Evolutionary conservation across 2,113 vertebrate genomes (phyloP).

Genomic region (Sapajus apella): DNA sequence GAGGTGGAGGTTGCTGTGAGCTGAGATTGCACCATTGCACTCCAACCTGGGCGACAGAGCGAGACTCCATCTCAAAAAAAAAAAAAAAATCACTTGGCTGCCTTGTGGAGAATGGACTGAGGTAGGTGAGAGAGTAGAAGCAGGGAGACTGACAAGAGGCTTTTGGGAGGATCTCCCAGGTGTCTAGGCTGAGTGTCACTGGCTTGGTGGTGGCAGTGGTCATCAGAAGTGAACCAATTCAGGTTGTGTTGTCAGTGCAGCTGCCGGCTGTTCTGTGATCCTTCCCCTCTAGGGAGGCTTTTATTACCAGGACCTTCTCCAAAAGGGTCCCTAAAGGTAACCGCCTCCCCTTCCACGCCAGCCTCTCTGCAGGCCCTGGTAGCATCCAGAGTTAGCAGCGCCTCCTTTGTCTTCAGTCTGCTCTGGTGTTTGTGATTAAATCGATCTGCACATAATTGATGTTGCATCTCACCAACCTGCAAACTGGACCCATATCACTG

Average conservation of each 20-base stretch:
- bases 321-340: too few relatives aligned
- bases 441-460: slow-evolving; percentile 54
- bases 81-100: not conserved
- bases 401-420: slow-evolving; percentile 44
- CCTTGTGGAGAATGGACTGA: not conserved
- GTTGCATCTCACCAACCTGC: slow-evolving; percentile 6
- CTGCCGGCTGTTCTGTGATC: not conserved
- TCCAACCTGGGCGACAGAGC: too few relatives aligned
- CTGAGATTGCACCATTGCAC: too few relatives aligned
- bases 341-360: not conserved
- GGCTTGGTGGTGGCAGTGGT: not conserved
- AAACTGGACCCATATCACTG: not conserved
- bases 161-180: not conserved
- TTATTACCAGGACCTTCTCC: not conserved
- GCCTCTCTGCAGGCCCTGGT: not conserved
- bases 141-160: not conserved
- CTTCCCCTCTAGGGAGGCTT: not conserved
- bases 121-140: not conserved
- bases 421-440: slow-evolving; percentile 56
- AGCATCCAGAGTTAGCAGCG: not conserved
- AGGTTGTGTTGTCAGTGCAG: fast-evolving
- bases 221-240: not conserved
- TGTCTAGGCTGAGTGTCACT: fast-evolving
- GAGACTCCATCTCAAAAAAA: too few relatives aligned
- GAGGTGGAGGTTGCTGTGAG: too few relatives aligned